phyloP scores from a whole-genome alignment of 2,797 vertebrate species.

The Astyanax mexicanus region DNA sequence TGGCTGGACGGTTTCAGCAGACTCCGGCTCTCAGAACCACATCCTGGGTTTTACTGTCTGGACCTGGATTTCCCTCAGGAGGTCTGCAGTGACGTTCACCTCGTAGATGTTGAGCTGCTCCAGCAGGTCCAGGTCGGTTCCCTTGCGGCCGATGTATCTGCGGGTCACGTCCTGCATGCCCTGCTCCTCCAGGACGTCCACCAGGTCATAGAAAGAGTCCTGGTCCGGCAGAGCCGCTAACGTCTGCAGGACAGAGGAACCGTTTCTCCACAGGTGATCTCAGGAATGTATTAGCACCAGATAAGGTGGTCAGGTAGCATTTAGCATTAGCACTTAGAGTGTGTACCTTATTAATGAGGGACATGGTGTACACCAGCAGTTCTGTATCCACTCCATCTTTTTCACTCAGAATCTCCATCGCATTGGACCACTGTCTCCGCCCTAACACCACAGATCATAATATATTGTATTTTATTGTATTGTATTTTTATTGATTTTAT shows the following conservation, averaged over 20 bases:
- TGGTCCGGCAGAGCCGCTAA: constrained; percentile 91
- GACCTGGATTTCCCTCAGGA: too few species aligned
- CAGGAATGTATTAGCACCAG: too few species aligned
- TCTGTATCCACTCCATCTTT: constrained; percentile 96
- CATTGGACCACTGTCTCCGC: constrained; percentile 86
- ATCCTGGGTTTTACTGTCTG: too few species aligned
- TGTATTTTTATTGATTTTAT: too few species aligned
- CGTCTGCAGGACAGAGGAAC: constrained; percentile 73
- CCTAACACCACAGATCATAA: too few species aligned
- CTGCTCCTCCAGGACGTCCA: constrained; percentile 93
- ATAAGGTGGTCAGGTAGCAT: too few species aligned
- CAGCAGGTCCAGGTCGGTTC: constrained; percentile 91
- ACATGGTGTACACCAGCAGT: constrained; percentile 93
- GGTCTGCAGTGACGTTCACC: constrained; percentile 83
- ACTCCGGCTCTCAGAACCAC: too few species aligned
- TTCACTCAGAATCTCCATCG: constrained; percentile 94
- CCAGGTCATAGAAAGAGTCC: constrained; percentile 94
- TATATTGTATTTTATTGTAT: too few species aligned
- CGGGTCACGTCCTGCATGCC: constrained; percentile 88
- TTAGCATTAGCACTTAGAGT: too few species aligned
- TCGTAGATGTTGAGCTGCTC: constrained; percentile 97
- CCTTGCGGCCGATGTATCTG: constrained; percentile 89
- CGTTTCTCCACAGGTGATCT: too few species aligned
- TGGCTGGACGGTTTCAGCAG: too few species aligned
- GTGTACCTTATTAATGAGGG: constrained; percentile 93